A percentile compares a stretch with the other conserved stretches of the same genome.
phyloP scores from a whole-genome alignment of 2,888 invertebrate genomes.

The Troglohyphantes excavatus region DNA sequence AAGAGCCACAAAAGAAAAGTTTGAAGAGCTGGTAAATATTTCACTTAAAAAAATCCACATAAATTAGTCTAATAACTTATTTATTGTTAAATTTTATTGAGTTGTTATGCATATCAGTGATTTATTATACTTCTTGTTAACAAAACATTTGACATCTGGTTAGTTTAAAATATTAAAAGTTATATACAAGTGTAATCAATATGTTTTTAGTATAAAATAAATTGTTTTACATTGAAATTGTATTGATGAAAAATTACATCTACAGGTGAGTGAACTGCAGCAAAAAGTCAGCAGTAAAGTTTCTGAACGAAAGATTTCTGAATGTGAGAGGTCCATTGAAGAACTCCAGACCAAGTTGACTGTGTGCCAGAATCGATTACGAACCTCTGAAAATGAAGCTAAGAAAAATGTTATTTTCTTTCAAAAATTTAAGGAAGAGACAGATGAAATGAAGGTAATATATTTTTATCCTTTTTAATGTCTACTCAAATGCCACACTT shows the following conservation, averaged over 20 bases:
- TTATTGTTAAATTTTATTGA: too few species aligned
- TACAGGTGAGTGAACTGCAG: constrained; percentile 84
- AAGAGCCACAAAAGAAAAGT: constrained; percentile 88
- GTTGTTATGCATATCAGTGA: too few species aligned
- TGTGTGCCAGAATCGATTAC: constrained; percentile 86
- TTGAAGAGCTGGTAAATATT: constrained; percentile 86
- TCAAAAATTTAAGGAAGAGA: constrained; percentile 88
- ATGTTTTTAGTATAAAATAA: too few species aligned
- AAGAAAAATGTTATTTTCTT: constrained; percentile 86
- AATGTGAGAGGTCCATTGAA: constrained; percentile 81
- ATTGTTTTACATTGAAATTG: too few species aligned
- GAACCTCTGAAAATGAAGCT: constrained; percentile 86
- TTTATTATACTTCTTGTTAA: too few species aligned
- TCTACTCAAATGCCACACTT: too few species aligned
- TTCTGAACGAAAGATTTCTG: constrained; percentile 79
- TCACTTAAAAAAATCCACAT: not conserved
- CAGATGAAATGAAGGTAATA: constrained; percentile 87
- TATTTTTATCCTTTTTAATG: not conserved
- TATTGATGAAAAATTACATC: constrained; percentile 25
- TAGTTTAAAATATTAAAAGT: not conserved
- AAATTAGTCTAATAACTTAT: too few species aligned
- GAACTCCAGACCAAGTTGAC: constrained; percentile 87
- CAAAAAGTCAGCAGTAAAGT: constrained; percentile 82
- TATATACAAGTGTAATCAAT: too few species aligned
- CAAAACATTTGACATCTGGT: too few species aligned